Evolutionary conservation across 2,888 invertebrate species (phyloP).

Genomic region (Tethea ocularis): DNA sequence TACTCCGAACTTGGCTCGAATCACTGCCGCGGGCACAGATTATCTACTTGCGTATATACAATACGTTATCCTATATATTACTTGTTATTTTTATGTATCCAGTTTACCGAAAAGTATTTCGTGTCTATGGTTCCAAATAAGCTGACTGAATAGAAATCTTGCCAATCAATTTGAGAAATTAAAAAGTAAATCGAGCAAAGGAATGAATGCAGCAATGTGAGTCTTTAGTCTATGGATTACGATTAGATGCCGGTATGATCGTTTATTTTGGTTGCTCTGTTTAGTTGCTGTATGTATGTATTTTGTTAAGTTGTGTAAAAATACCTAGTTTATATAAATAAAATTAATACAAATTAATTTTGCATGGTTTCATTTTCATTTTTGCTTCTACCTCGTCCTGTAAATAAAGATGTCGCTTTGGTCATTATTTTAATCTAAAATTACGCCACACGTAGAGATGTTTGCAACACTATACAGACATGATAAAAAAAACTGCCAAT

Average conservation of each 20-base stretch:
- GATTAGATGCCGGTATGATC: conserved; percentile 60
- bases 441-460: conserved; percentile 1
- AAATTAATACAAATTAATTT: conserved; percentile 74
- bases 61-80: conserved; percentile 3
- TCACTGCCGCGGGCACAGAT: conserved; percentile 1
- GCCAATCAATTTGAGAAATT: conserved; percentile 30
- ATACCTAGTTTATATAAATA: conserved; percentile 80
- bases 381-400: conserved; percentile 42
- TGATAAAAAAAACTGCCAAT: conserved; percentile 11
- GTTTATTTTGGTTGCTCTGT: conserved; percentile 77
- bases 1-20: neutral
- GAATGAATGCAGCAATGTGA: conserved; percentile 41
- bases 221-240: conserved; percentile 18
- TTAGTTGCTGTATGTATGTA: conserved; percentile 82
- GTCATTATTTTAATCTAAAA: neutral
- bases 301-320: conserved; percentile 84
- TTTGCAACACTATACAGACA: neutral
- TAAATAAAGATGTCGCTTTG: conserved; percentile 50
- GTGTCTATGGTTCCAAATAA: conserved; percentile 8
- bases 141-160: conserved; percentile 45
- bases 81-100: neutral
- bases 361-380: conserved; percentile 70
- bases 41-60: neutral
- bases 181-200: conserved; percentile 13
- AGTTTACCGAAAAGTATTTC: neutral